These are phyloP conservation scores for Lottia gigantea DNA, from an alignment of 2,888 invertebrate genomes.

Conservation along the genomic window DNA sequence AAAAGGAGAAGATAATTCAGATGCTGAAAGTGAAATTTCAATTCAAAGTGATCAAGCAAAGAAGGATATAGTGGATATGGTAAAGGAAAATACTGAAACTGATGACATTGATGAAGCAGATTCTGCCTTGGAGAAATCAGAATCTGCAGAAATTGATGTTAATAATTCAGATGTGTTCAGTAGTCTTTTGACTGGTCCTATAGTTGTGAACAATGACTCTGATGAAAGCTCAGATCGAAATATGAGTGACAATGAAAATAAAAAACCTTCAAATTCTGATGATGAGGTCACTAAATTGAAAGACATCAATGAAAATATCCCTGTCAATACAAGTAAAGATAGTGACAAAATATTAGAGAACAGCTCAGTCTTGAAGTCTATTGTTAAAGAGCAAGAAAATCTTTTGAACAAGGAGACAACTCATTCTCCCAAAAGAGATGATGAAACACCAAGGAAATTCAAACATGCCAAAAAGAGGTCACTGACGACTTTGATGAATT, in stretches of 20 bases:
- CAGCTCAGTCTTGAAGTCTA: background rate
- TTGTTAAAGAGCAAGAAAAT: background rate
- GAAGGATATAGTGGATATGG: conserved; percentile 9
- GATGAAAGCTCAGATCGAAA: background rate
- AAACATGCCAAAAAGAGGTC: conserved; percentile 18
- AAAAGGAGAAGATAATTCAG: background rate
- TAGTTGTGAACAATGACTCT: background rate
- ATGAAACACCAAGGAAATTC: conserved; percentile 44
- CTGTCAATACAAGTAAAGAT: background rate
- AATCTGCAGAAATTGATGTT: background rate
- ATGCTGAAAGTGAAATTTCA: background rate
- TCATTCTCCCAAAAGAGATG: conserved; percentile 16
- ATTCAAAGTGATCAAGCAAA: background rate
- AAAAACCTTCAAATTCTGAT: background rate
- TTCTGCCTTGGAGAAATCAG: background rate
- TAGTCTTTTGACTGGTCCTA: background rate
- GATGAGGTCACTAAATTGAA: background rate
- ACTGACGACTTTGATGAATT: conserved; percentile 3
- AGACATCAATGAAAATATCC: background rate
- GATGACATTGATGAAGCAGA: conserved; percentile 15
- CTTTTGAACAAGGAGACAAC: background rate
- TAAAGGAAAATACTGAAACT: conserved; percentile 10
- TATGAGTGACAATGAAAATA: background rate
- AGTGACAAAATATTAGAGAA: background rate
- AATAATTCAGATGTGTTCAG: background rate